A percentile compares a stretch with the other conserved stretches of the same genome.
Evolutionary conservation across 1,140 invertebrate genomes (phyloP).

Genomic region (Sipha flava): DNA sequence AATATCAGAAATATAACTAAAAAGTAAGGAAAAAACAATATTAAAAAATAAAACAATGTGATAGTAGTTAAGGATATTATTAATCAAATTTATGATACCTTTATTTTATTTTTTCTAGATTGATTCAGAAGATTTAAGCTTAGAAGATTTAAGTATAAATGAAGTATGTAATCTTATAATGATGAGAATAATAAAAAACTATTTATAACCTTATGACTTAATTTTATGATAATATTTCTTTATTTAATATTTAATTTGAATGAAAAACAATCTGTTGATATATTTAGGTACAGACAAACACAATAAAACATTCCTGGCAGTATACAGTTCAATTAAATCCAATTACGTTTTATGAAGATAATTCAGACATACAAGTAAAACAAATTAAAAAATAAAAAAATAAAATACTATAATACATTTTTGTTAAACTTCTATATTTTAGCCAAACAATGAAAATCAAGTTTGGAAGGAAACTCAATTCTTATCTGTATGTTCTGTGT

Average conservation of each 20-base stretch:
- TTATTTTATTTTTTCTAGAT: neutral
- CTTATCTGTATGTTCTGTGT: neutral
- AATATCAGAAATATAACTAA: too few relatives aligned
- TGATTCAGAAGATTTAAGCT: neutral
- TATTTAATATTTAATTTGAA: neutral
- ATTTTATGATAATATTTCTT: neutral
- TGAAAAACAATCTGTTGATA: neutral
- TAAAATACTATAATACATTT: neutral
- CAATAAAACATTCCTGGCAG: conserved; percentile 19
- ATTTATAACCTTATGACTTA: neutral
- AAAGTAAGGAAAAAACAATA: neutral
- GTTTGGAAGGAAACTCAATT: conserved; percentile 13
- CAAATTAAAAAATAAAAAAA: neutral
- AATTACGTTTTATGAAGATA: conserved; percentile 8
- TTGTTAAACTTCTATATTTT: neutral
- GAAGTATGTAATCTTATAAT: neutral
- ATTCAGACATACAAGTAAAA: neutral
- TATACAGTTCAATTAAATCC: conserved; percentile 28
- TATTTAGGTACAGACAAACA: neutral
- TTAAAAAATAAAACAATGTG: neutral
- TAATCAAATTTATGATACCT: neutral
- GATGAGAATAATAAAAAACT: too few relatives aligned
- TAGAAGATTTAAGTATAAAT: neutral
- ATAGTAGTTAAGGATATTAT: neutral
- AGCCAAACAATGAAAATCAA: conserved; percentile 17